phyloP scores from a whole-genome alignment of 2,888 invertebrate genomes.

The Prenolepis imparis region DNA sequence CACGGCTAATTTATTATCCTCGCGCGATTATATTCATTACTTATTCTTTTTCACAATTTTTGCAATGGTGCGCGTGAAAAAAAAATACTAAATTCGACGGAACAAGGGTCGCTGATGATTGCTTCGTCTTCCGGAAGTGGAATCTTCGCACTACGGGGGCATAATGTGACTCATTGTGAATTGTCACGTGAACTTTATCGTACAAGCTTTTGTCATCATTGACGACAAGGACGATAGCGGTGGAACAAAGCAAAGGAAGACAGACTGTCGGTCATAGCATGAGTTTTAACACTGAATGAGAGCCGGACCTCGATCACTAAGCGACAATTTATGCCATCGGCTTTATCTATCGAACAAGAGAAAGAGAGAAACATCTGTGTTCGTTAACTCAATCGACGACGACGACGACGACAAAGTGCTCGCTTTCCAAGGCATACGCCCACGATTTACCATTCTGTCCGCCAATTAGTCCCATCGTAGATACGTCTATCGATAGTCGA shows the following conservation, averaged over 20 bases:
- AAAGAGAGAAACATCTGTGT: conserved; percentile 41
- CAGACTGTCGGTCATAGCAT: conserved; percentile 46
- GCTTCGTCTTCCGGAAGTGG: not conserved
- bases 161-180: conserved; percentile 32
- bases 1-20: not conserved
- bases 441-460: conserved; percentile 53
- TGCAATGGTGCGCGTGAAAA: not conserved
- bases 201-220: not conserved
- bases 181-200: conserved; percentile 28
- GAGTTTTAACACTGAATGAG: conserved; percentile 59
- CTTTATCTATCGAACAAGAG: conserved; percentile 41
- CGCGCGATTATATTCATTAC: not conserved
- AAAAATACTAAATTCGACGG: not conserved
- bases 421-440: conserved; percentile 44
- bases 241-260: not conserved
- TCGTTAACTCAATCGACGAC: conserved; percentile 58
- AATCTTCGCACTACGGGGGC: not conserved
- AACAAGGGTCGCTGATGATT: not conserved
- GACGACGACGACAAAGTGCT: conserved; percentile 34
- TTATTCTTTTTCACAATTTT: not conserved
- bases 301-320: conserved; percentile 44
- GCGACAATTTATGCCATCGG: conserved; percentile 39
- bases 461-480: conserved; percentile 53
- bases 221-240: not conserved
- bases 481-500: conserved; percentile 47